Evolutionary conservation across 2,797 vertebrate species (phyloP).

Genomic region (Gorsachius magnificus): DNA sequence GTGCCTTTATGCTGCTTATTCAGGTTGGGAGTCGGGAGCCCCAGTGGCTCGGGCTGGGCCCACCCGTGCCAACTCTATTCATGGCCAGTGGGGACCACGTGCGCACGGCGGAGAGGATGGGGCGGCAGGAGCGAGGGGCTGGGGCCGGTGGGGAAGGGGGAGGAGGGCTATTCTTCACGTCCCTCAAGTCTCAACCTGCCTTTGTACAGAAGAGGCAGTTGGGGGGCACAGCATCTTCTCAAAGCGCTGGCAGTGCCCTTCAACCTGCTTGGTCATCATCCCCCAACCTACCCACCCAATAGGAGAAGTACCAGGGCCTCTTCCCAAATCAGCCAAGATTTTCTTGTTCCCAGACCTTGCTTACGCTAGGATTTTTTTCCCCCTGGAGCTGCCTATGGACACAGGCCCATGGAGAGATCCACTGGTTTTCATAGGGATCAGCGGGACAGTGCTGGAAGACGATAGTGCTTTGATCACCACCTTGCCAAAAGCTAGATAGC

Average conservation of each 20-base stretch:
- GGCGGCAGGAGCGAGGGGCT: neutral
- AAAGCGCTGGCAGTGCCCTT: neutral
- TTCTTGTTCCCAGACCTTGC: neutral
- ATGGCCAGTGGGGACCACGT: neutral
- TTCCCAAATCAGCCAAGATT: neutral
- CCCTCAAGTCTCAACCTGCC: neutral
- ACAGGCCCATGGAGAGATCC: neutral
- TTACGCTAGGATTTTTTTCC: neutral
- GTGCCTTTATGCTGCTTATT: conserved; percentile 63
- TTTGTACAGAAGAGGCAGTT: neutral
- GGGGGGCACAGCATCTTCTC: neutral
- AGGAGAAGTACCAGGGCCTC: neutral
- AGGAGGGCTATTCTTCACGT: neutral
- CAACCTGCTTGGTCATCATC: neutral
- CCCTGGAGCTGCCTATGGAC: neutral
- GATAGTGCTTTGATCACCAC: neutral
- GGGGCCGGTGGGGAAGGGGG: neutral
- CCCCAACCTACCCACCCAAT: neutral
- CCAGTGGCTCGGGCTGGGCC: neutral
- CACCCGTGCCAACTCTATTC: conserved; percentile 37
- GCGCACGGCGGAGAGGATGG: neutral
- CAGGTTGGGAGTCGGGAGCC: conserved; percentile 2
- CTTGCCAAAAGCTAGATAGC: neutral
- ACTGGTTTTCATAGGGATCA: neutral
- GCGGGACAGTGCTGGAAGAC: neutral